Percentiles rank a stretch among this genome's conserved stretches.
phyloP scores from a whole-genome alignment of 2,113 vertebrate species.

The Cisticola juncidis region DNA sequence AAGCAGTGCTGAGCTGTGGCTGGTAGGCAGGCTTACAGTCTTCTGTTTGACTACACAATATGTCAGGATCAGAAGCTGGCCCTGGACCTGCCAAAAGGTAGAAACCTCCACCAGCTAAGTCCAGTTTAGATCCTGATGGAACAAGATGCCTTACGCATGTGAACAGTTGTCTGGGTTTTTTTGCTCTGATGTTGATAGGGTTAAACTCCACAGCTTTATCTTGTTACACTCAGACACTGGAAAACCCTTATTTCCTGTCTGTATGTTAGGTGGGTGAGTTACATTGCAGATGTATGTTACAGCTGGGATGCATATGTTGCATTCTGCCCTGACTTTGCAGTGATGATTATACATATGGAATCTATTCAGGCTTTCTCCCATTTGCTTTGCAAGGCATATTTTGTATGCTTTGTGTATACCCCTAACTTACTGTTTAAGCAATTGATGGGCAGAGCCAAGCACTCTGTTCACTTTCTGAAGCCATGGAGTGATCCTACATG shows the following conservation, averaged over 20 bases:
- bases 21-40: background rate
- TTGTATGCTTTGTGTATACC: background rate
- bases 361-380: background rate
- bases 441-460: background rate
- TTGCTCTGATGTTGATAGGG: background rate
- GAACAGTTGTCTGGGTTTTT: background rate
- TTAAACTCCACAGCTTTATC: conserved; percentile 12
- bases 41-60: background rate
- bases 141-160: background rate
- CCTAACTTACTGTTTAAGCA: background rate
- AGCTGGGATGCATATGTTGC: background rate
- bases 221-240: background rate
- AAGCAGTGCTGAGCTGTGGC: background rate
- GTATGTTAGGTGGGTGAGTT: background rate
- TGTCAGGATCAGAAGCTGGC: background rate
- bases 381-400: background rate
- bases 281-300: background rate
- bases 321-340: background rate
- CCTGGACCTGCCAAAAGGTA: background rate
- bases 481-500: background rate
- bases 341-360: background rate
- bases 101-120: background rate
- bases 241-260: conserved; percentile 12
- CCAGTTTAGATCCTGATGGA: background rate
- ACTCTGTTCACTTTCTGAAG: background rate